Conservation (phyloP, 2,888 invertebrate genomes). For the Gibbula magus region DNA sequence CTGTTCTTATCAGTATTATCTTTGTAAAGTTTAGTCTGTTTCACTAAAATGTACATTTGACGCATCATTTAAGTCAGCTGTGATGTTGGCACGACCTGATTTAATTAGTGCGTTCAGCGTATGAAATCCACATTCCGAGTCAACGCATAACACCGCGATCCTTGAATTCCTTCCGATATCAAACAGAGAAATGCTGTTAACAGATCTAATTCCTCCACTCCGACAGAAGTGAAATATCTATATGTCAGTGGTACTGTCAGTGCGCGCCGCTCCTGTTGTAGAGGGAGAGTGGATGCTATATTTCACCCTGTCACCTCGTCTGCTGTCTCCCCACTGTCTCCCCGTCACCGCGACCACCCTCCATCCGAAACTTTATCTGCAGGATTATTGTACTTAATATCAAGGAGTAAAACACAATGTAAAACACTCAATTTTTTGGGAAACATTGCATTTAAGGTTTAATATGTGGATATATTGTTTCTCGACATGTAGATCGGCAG, state of each 20-base stretch:
- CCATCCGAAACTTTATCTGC: neutral
- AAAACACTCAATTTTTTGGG: neutral
- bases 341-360: neutral
- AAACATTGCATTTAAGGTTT: too few relatives aligned
- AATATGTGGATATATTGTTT: too few relatives aligned
- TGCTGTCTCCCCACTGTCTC: neutral
- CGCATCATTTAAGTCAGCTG: neutral
- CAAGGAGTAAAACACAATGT: neutral
- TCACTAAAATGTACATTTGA: neutral
- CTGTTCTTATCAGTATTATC: too few relatives aligned
- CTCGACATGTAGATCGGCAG: too few relatives aligned
- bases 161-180: slow-evolving; percentile 3
- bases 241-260: neutral
- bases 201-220: neutral
- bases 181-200: slow-evolving; percentile 11
- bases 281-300: neutral
- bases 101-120: neutral
- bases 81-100: neutral
- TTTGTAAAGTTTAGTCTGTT: too few relatives aligned
- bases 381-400: neutral
- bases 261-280: neutral
- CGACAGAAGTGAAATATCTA: neutral
- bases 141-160: slow-evolving; percentile 1
- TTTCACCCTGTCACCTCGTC: neutral
- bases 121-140: neutral